Evolutionary conservation across 2,888 invertebrate species (phyloP), one percentile per base, ranked within the genome.

Genomic region (Ectropis crepuscularia): DNA sequence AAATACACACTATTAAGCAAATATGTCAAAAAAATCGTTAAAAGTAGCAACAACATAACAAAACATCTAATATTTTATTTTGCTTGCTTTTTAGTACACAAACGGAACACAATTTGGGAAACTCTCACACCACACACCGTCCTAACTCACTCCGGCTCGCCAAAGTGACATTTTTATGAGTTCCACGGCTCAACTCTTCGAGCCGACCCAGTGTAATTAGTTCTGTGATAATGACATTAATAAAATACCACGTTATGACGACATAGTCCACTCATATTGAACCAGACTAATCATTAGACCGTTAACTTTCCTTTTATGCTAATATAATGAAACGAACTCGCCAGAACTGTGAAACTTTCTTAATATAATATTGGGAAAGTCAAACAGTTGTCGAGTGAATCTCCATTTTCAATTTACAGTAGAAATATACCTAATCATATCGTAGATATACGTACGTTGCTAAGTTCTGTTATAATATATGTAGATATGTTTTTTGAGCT

Each of bases 361-460:
- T 83, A 84, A 85, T 86, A 82, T 83, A 80, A 82, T 82, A 82
- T 79, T 80, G 74, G 68, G 69, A 77, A 82, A 85, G 77, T 83
- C 80, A 83, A 83, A 82, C 80, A 79, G 76, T 78, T 51, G 70
- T 57, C 66, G 71, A 67, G 70, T 59, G 47, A 69, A 74, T 74
- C 69, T 71, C 71, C 74, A 76, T 78, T 82, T 81, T 78, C 79
- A 79, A 83, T 81, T 83, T 74, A 68, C 68, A 69, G 71, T 69
- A 6, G 51, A 4, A 41, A 12, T 2, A 8, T 53, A 7, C 69
- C 69, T 63, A 70, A 72, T 75, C 73, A 70, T 70, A 28, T 28
- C 16, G 16, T 28, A 28, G 16, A 28, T 28, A 28, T 28, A 28
- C 16, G 16, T 28, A 2, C 16, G 16, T 28, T 28, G 16, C 16